These are phyloP conservation scores for Calliphora vicina DNA, from an alignment of 1,140 invertebrate genomes.

Conservation along the genomic window DNA sequence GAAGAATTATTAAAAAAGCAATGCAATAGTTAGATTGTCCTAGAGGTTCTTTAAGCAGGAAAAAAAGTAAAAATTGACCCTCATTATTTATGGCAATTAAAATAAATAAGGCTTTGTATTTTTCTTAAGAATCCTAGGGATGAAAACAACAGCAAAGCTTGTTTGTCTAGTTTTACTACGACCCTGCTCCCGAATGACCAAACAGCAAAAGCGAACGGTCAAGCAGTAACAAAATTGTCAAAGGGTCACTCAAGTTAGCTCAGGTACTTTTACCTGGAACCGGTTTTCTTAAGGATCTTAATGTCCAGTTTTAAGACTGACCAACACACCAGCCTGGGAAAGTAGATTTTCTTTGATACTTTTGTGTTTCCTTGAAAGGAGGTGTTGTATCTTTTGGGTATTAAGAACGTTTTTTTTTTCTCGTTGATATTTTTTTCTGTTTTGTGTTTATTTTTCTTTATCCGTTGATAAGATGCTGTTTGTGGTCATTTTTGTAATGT, in stretches of 20 bases:
- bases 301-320: constrained; percentile 10
- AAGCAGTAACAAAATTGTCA: not conserved
- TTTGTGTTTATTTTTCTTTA: not conserved
- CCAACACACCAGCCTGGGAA: constrained; percentile 13
- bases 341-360: not conserved
- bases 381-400: constrained; percentile 31
- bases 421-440: not conserved
- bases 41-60: not conserved
- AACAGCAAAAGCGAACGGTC: constrained; percentile 7
- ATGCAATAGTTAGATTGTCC: constrained; percentile 10
- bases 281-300: not conserved
- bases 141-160: not conserved
- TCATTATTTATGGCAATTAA: constrained; percentile 34
- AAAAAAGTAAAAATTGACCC: not conserved
- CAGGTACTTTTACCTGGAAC: not conserved
- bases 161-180: constrained; percentile 5
- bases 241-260: not conserved
- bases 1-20: not conserved
- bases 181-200: not conserved
- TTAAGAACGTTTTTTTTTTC: not conserved
- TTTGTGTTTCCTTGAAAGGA: not conserved
- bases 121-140: not conserved
- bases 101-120: constrained; percentile 10
- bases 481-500: constrained; percentile 29
- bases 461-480: constrained; percentile 14